A percentile compares a stretch with the other conserved stretches of the same genome.
Conservation (phyloP, 2,797 vertebrate genomes). For the Alauda arvensis region DNA sequence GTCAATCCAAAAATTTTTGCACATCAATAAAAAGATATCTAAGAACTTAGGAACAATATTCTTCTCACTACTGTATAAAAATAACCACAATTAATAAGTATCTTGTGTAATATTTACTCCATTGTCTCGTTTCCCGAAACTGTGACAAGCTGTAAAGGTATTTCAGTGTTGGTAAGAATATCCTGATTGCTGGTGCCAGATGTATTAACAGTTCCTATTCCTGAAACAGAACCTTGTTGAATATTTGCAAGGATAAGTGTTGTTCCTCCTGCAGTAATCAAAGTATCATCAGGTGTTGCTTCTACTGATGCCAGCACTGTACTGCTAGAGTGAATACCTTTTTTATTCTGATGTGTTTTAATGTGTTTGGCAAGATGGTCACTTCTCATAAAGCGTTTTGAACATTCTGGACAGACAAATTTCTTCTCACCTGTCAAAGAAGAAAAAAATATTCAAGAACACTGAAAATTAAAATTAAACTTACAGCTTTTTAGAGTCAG, state of each 20-base stretch:
- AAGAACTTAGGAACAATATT: conserved; percentile 87
- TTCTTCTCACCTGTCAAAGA: conserved; percentile 92
- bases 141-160: conserved; percentile 97
- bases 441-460: not conserved
- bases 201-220: conserved; percentile 88
- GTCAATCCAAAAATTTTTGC: conserved; percentile 87
- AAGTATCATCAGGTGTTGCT: conserved; percentile 88
- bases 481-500: not conserved
- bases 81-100: conserved; percentile 87
- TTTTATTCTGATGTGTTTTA: conserved; percentile 99
- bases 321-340: conserved; percentile 90
- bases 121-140: conserved; percentile 94
- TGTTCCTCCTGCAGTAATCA: conserved; percentile 93
- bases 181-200: conserved; percentile 89
- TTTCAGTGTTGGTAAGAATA: conserved; percentile 94
- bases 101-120: conserved; percentile 89
- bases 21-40: conserved; percentile 93
- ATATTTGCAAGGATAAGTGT: conserved; percentile 99
- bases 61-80: conserved; percentile 87
- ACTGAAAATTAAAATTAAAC: not conserved
- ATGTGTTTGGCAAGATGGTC: conserved; percentile 99
- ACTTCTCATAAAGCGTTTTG: conserved; percentile 99
- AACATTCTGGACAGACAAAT: conserved; percentile 98
- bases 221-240: conserved; percentile 91
- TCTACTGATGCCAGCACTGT: conserved; percentile 90